These are phyloP conservation scores for Sebastes taczanowskii DNA, from an alignment of 2,797 vertebrate genomes.

Conservation along the genomic window DNA sequence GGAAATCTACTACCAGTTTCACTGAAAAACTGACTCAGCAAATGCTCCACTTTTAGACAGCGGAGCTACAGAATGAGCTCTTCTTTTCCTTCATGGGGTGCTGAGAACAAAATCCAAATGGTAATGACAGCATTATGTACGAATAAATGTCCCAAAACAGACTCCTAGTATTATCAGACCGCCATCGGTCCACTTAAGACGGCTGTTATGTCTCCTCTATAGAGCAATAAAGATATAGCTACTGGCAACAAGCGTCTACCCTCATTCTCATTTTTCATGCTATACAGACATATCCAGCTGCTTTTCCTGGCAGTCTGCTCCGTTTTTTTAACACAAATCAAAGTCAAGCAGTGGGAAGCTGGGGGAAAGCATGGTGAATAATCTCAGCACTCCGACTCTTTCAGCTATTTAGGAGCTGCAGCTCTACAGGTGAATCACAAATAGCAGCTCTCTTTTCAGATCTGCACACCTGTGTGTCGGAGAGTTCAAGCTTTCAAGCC, in stretches of 20 bases:
- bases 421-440: conserved; percentile 34
- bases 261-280: conserved; percentile 9
- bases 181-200: conserved; percentile 43
- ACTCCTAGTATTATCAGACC: conserved; percentile 17
- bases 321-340: conserved; percentile 19
- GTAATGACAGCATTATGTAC: conserved; percentile 37
- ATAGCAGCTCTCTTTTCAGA: conserved; percentile 16
- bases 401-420: conserved; percentile 10
- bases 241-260: conserved; percentile 2
- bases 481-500: not conserved
- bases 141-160: conserved; percentile 45
- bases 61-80: conserved; percentile 15
- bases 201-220: conserved; percentile 21
- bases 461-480: not conserved
- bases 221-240: conserved; percentile 28
- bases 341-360: conserved; percentile 1
- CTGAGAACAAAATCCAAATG: conserved; percentile 31
- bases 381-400: conserved; percentile 13
- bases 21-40: conserved; percentile 28
- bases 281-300: not conserved
- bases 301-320: not conserved
- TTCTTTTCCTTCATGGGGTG: not conserved
- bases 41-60: not conserved
- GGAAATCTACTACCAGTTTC: conserved; percentile 7
- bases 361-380: not conserved